phyloP scores from a whole-genome alignment of 2,797 vertebrate genomes.

The Otus scops region DNA sequence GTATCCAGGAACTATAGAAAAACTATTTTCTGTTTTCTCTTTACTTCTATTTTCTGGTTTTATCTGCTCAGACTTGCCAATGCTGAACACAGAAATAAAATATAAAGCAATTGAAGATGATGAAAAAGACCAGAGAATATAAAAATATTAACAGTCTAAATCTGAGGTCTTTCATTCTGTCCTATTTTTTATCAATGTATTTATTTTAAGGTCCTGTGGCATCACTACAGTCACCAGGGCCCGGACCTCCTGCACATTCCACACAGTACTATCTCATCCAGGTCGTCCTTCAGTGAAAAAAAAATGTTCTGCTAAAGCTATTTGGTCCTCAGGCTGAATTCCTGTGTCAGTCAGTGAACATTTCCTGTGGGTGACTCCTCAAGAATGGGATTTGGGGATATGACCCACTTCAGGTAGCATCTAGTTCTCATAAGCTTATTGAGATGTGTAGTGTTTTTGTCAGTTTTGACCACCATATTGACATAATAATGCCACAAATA shows the following conservation, averaged over 20 bases:
- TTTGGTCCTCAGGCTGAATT: not conserved
- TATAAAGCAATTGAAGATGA: not conserved
- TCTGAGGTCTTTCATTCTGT: not conserved
- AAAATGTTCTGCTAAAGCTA: not conserved
- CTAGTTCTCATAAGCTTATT: not conserved
- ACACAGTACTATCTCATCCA: not conserved
- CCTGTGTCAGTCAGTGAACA: not conserved
- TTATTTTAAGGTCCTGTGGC: not conserved
- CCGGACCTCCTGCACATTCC: not conserved
- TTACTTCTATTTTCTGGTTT: not conserved
- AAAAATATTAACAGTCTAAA: not conserved
- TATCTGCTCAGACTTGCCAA: not conserved
- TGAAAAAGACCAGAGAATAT: not conserved
- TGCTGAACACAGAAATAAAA: not conserved
- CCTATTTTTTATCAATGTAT: not conserved
- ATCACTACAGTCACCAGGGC: not conserved
- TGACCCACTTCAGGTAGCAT: not conserved
- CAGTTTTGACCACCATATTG: not conserved
- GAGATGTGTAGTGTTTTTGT: not conserved
- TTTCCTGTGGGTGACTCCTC: not conserved
- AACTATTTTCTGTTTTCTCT: not conserved
- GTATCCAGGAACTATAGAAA: not conserved
- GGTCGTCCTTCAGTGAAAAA: not conserved
- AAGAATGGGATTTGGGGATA: not conserved
- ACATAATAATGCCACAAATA: not conserved